These are phyloP conservation scores for Alexandromys fortis DNA, from an alignment of 2,113 vertebrate species.

Conservation along the genomic window DNA sequence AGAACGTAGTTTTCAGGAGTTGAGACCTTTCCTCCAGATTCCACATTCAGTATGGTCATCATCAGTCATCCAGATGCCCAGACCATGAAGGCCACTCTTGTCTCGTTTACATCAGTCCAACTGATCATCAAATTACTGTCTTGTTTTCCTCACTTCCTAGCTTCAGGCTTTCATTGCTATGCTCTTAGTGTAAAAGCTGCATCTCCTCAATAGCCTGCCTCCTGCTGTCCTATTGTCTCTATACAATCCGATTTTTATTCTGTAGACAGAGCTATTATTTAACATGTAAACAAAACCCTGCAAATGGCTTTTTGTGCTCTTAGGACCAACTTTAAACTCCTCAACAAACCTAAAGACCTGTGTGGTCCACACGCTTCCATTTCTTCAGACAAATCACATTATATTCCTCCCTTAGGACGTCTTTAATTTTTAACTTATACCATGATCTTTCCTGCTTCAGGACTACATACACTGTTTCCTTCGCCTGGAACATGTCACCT, in stretches of 20 bases:
- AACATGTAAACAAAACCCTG: not conserved
- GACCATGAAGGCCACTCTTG: not conserved
- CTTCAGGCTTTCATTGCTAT: not conserved
- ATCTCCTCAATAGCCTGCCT: not conserved
- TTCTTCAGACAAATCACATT: not conserved
- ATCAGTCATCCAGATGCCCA: not conserved
- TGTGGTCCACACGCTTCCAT: not conserved
- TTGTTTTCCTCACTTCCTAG: not conserved
- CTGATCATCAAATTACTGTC: not conserved
- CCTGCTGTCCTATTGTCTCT: not conserved
- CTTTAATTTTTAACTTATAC: not conserved
- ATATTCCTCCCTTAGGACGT: not conserved
- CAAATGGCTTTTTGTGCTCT: not conserved
- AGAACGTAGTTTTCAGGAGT: not conserved
- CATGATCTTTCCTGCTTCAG: not conserved
- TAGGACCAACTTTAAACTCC: not conserved
- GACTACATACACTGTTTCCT: not conserved
- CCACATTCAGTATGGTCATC: not conserved
- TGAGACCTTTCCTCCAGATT: not conserved
- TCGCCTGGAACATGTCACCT: not conserved
- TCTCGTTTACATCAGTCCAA: not conserved
- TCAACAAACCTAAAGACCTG: not conserved
- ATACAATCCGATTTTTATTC: not conserved
- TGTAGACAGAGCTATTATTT: not conserved
- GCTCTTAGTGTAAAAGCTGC: not conserved